Conservation (phyloP, 2,113 vertebrate genomes). For the Mirza zaza region DNA sequence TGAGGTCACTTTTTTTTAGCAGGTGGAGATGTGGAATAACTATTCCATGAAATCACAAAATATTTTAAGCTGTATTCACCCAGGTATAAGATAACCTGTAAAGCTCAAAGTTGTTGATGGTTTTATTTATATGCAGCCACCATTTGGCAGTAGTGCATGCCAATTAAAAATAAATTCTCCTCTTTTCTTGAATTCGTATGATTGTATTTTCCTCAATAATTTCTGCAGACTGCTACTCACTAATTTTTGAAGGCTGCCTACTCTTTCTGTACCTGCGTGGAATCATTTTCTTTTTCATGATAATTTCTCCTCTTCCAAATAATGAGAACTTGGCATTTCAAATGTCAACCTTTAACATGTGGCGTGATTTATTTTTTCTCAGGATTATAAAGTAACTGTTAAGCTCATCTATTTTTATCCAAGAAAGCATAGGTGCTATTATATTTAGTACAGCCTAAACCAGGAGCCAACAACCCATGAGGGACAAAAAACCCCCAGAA, state of each 20-base stretch:
- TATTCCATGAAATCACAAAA: slow-evolving; percentile 63
- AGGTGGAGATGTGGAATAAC: slow-evolving; percentile 56
- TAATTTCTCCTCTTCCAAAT: slow-evolving; percentile 55
- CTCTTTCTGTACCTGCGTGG: slow-evolving; percentile 4
- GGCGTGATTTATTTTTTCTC: slow-evolving; percentile 74
- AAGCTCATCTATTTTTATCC: slow-evolving; percentile 57
- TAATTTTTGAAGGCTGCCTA: slow-evolving; percentile 6
- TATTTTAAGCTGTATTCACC: slow-evolving; percentile 61
- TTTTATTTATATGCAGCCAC: slow-evolving; percentile 63
- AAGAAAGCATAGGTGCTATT: slow-evolving; percentile 16
- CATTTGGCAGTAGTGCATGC: background rate
- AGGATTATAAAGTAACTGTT: slow-evolving; percentile 65
- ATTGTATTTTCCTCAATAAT: slow-evolving; percentile 38
- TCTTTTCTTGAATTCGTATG: slow-evolving; percentile 33
- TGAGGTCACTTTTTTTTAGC: slow-evolving; percentile 62
- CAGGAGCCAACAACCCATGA: background rate
- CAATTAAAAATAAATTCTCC: slow-evolving; percentile 62
- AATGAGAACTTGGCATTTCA: slow-evolving; percentile 76
- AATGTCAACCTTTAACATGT: slow-evolving; percentile 75
- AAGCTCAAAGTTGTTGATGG: slow-evolving; percentile 49
- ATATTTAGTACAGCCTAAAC: background rate
- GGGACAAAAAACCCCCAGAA: background rate
- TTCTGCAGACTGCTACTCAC: background rate
- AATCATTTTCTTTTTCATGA: slow-evolving; percentile 68
- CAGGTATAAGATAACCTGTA: slow-evolving; percentile 56